Base-by-base conservation (phyloP, 2,888 invertebrate species). In the Sphinx pinastri region DNA sequence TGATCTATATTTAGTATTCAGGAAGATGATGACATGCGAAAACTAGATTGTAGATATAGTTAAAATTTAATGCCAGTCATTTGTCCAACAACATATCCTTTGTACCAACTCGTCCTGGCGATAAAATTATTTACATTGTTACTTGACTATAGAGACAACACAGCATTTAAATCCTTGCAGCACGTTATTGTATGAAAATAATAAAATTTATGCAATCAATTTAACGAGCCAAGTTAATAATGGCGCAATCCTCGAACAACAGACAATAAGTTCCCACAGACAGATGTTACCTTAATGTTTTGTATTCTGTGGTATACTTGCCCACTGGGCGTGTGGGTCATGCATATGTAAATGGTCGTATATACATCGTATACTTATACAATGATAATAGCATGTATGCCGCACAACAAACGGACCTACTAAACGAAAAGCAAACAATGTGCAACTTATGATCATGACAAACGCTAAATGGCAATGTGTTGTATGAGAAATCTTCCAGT, bases 381-480 rank as follows among this genome's bases (percentile, higher is more conserved):
- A 38, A 38, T 19, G 13, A 70, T 45, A 66, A 12, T 16, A 13
- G 47, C 31, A 68, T 25, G 25, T 45, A 66, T 31, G 7, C n/a
- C n/a, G 51, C 52, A 68, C 38, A 67, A 13, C 45, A 67, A 68
- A 60, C 45, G 12, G 25, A 63, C 54, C 69, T 63, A 63, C 14
- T 54, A 31, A 47, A 58, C 55, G 47, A 12, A 47, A 68, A 69
- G 55, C 69, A 69, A 57, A 71, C 49, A 68, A 19, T 51, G 14
- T 31, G 58, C 38, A 63, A 14, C 63, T 63, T 47, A 12, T 31
- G 63, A 13, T 71, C 49, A 63, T 55, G 60, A 68, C 14, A 25
- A 11, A 68, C 25, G 68, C 68, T 67, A 72, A 71, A 71, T 73
- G 77, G 72, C 78, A 79, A 75, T 84, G 81, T 82, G 81, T 70